Evolutionary conservation across 2,888 invertebrate species (phyloP).

Genomic region (Tenthredo mesomela): DNA sequence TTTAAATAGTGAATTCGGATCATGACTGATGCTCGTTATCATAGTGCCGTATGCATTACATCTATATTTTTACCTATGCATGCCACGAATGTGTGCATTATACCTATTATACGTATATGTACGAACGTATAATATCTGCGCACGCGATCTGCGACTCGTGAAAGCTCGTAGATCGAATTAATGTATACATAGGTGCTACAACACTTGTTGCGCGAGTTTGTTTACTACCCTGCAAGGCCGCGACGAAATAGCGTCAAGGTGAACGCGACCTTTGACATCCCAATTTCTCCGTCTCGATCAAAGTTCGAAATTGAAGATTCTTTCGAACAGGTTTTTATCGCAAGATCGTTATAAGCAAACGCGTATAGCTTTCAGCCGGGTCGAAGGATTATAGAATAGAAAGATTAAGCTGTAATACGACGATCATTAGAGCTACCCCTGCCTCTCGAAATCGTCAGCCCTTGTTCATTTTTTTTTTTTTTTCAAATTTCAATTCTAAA

Average conservation of each 20-base stretch:
- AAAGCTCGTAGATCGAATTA: constrained; percentile 42
- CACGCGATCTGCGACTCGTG: constrained; percentile 34
- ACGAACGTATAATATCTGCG: background rate
- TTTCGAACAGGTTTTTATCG: background rate
- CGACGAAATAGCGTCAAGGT: constrained; percentile 45
- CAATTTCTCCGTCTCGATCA: background rate
- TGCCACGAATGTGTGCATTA: background rate
- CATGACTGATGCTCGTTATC: background rate
- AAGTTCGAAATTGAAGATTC: background rate
- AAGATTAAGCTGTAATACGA: background rate
- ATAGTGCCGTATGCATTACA: background rate
- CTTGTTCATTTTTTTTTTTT: background rate
- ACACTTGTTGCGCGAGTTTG: constrained; percentile 46
- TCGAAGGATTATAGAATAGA: background rate
- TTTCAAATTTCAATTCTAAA: background rate
- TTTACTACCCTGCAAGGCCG: constrained; percentile 39
- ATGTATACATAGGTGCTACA: constrained; percentile 1
- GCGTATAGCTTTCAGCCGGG: background rate
- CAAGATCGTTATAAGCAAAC: background rate
- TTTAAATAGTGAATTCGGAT: background rate
- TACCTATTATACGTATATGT: background rate
- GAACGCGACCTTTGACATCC: constrained; percentile 23
- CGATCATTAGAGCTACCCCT: background rate
- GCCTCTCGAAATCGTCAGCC: background rate
- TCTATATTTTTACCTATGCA: background rate